Percentiles rank a stretch among this genome's conserved stretches.
These are phyloP conservation scores for Rousettus madagascariensis DNA, from an alignment of 2,797 vertebrate species.

Conservation along the genomic window DNA sequence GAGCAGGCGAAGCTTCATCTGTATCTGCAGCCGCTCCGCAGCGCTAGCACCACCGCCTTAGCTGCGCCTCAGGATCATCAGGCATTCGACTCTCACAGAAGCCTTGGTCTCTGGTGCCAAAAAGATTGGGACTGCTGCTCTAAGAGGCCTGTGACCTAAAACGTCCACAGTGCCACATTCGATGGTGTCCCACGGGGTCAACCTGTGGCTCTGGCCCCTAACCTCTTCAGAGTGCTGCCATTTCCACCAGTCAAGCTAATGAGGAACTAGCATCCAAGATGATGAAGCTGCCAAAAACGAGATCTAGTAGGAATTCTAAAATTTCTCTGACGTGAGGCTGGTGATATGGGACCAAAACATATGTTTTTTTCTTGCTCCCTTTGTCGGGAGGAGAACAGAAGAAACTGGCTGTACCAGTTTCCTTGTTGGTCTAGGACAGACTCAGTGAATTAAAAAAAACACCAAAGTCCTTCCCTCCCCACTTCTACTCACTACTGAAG, in stretches of 20 bases:
- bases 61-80: too few relatives aligned
- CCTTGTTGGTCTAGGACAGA: background rate
- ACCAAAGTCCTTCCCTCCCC: background rate
- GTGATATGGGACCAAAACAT: background rate
- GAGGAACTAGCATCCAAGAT: background rate
- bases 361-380: background rate
- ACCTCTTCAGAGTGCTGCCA: background rate
- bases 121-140: too few relatives aligned
- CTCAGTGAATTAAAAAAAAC: background rate
- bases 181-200: background rate
- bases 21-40: too few relatives aligned
- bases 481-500: background rate
- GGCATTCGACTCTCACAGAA: too few relatives aligned
- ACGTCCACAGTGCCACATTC: background rate
- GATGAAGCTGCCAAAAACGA: background rate
- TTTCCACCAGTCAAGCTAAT: fast-evolving
- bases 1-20: too few relatives aligned
- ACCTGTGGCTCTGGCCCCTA: too few relatives aligned
- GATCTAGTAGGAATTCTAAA: background rate
- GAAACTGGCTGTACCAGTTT: background rate
- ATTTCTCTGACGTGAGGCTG: background rate
- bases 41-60: too few relatives aligned
- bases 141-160: background rate
- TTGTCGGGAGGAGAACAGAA: background rate
- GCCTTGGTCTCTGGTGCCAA: too few relatives aligned